Conservation (phyloP, 1,140 invertebrate species). For the Neuroterus valhalla region DNA sequence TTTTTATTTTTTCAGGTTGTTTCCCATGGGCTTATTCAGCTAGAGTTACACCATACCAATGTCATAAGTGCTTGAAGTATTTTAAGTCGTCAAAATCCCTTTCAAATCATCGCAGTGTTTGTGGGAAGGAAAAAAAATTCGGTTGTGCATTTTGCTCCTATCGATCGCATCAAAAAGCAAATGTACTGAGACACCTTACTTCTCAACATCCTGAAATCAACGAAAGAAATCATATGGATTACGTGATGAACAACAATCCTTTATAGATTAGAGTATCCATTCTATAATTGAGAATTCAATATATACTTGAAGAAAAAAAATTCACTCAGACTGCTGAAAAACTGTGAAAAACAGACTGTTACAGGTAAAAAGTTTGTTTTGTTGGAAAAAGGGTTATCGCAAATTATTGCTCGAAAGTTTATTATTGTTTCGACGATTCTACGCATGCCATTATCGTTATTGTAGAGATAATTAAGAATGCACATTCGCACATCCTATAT, state of each 20-base stretch:
- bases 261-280: not conserved
- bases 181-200: conserved; percentile 70
- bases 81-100: conserved; percentile 51
- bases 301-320: not conserved
- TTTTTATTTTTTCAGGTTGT: conserved; percentile 61
- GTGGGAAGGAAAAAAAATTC: conserved; percentile 75
- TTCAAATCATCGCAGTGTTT: conserved; percentile 50
- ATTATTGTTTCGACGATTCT: no score
- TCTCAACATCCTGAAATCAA: conserved; percentile 65
- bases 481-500: no score
- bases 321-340: no score
- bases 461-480: no score
- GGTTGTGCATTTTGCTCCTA: conserved; percentile 71
- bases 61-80: conserved; percentile 54
- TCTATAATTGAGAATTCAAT: not conserved
- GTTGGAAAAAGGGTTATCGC: no score
- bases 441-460: no score
- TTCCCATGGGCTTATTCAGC: conserved; percentile 9
- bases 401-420: no score
- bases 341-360: no score
- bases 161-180: conserved; percentile 73
- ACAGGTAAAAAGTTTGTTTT: no score
- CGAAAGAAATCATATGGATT: conserved; percentile 14
- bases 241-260: not conserved
- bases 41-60: conserved; percentile 47